A percentile compares a stretch with the other conserved stretches of the same genome.
Conservation (phyloP, 2,113 vertebrate genomes). For the Nansenia antarctica region DNA sequence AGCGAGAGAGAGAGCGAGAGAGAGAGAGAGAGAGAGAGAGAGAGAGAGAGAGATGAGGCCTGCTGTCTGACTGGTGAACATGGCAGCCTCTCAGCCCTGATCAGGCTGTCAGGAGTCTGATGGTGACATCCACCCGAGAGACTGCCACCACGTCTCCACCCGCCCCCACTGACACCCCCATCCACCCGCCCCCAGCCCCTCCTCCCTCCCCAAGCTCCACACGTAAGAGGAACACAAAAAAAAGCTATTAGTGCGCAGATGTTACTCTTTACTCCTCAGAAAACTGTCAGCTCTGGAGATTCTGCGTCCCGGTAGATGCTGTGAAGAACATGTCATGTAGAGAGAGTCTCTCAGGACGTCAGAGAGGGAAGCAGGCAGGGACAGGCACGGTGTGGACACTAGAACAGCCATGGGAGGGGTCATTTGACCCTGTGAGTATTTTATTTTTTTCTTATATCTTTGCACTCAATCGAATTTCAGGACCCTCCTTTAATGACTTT, state of each 20-base stretch:
- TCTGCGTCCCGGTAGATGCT: constrained; percentile 6
- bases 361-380: no score
- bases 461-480: no score
- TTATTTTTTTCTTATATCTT: no score
- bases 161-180: constrained; percentile 40
- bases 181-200: constrained; percentile 39
- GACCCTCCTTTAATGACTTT: no score
- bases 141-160: constrained; percentile 44
- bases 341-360: no score
- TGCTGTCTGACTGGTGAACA: constrained; percentile 60
- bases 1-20: no score
- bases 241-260: constrained; percentile 73
- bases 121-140: constrained; percentile 70
- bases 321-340: no score
- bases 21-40: no score
- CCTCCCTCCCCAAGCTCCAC: constrained; percentile 15
- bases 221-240: constrained; percentile 14
- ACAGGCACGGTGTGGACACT: no score
- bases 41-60: constrained; percentile 62
- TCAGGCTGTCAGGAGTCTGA: constrained; percentile 60
- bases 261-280: constrained; percentile 58
- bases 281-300: constrained; percentile 44
- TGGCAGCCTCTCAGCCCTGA: constrained; percentile 77
- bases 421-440: no score
- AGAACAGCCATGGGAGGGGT: no score